These are phyloP conservation scores for Hycleus phaleratus DNA, from an alignment of 1,140 invertebrate genomes.

Conservation along the genomic window DNA sequence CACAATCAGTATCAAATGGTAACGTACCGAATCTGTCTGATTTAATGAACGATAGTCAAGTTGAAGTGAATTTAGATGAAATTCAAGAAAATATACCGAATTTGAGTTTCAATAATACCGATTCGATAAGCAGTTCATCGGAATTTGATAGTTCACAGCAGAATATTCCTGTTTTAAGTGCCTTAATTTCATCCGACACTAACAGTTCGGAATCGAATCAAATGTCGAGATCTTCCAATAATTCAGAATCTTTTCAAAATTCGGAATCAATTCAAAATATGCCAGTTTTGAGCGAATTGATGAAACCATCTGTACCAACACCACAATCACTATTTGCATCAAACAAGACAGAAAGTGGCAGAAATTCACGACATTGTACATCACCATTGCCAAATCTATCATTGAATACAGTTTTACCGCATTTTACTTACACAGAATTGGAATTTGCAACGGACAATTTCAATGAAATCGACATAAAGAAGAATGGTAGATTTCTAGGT, in stretches of 20 bases:
- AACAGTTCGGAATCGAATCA: not conserved
- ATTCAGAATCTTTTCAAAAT: not conserved
- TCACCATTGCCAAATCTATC: slow-evolving; percentile 34
- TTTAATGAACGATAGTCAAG: not conserved
- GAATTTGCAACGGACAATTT: slow-evolving; percentile 39
- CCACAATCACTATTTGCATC: not conserved
- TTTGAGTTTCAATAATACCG: not conserved
- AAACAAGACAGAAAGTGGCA: not conserved
- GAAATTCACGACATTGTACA: slow-evolving; percentile 12
- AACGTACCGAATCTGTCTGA: slow-evolving; percentile 7
- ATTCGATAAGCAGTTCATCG: not conserved
- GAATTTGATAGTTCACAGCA: not conserved
- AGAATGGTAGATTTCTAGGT: slow-evolving; percentile 48
- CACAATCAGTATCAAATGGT: not conserved
- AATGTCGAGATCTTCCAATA: not conserved
- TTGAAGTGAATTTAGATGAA: slow-evolving; percentile 14
- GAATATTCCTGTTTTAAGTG: slow-evolving; percentile 11
- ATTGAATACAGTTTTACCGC: slow-evolving; percentile 37
- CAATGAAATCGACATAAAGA: slow-evolving; percentile 21
- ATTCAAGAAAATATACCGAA: slow-evolving; percentile 7
- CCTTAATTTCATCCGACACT: not conserved
- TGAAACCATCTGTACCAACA: not conserved
- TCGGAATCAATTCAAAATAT: not conserved
- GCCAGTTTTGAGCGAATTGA: slow-evolving; percentile 7
- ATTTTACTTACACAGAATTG: slow-evolving; percentile 41